Evolutionary conservation across 2,888 invertebrate genomes (phyloP), one percentile per base, ranked within the genome.

Genomic region (Lottia gigantea): DNA sequence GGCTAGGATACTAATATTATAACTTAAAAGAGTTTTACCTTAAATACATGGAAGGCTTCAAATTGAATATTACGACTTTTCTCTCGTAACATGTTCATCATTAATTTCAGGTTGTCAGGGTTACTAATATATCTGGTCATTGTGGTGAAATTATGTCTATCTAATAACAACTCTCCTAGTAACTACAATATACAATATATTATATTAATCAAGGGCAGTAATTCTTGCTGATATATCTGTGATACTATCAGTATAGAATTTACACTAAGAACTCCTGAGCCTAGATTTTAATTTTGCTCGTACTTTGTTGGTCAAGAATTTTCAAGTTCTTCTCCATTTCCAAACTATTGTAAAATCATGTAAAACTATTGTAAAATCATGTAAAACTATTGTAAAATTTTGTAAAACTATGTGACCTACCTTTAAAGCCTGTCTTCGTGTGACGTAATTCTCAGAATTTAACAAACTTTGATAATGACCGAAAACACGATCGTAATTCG

Each of bases 71-170:
- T 99, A 85, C 98, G 94, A 84, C 98, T 97, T 90, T 98, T 96
- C 89, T 99, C 98, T 91, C 97, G 95, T 88, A 99, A 92, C 97
- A 99, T 97, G 90, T 98, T 99, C 99, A 99, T 99, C 98, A 99
- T 99, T 81, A 99, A 92, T 90, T 98, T 99, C 80, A 99, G 92
- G 91, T 99, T 99, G 90, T 99, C 99, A 46, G 98, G 98, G 90
- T 98, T 98, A 86, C 97, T 97, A 91, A 99, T 99, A 92, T 99
- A 99, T 86, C 95, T 94, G 7, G 90, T 90, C 91, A 90, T 90
- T 87, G 94, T 97, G 81, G 96, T 97, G 91, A 99, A 99, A 91
- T 99, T 99, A 90, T 99, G 98, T 89, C 99, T 93, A 90, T 99
- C 99, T 82, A 99, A 92, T 83, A 99, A 91, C 85, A 99, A 91